phyloP scores from a whole-genome alignment of 2,888 invertebrate species.

The Ormyrus thymus region DNA sequence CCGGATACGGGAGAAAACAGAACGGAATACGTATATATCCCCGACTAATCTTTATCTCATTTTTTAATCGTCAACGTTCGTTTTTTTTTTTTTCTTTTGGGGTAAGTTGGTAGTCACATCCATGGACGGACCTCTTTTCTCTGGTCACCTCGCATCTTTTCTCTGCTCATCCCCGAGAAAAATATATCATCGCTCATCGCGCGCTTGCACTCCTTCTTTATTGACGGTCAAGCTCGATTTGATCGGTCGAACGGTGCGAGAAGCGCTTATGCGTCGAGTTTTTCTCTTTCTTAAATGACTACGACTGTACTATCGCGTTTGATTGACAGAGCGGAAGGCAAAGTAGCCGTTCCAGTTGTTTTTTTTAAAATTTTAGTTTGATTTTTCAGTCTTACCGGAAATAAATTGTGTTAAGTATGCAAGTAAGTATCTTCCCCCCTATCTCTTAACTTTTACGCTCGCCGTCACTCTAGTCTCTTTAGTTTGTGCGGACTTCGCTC shows the following conservation, averaged over 20 bases:
- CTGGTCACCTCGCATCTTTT: not conserved
- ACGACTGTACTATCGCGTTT: slow-evolving; percentile 50
- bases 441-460: not conserved
- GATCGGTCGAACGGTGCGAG: not conserved
- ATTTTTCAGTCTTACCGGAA: slow-evolving; percentile 67
- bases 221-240: slow-evolving; percentile 23
- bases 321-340: slow-evolving; percentile 52
- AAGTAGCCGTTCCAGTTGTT: slow-evolving; percentile 30
- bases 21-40: slow-evolving; percentile 43
- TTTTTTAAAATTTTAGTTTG: slow-evolving; percentile 60
- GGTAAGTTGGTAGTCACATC: slow-evolving; percentile 53
- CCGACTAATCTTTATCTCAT: not conserved
- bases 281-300: slow-evolving; percentile 38
- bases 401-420: slow-evolving; percentile 53
- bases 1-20: slow-evolving; percentile 50
- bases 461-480: not conserved
- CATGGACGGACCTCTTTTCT: slow-evolving; percentile 55
- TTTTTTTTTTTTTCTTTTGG: slow-evolving; percentile 33
- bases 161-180: slow-evolving; percentile 35
- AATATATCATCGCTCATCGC: slow-evolving; percentile 23
- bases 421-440: slow-evolving; percentile 31
- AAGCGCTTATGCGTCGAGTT: not conserved
- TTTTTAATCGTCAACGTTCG: slow-evolving; percentile 9
- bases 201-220: not conserved
- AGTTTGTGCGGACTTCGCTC: not conserved